phyloP scores from a whole-genome alignment of 2,113 vertebrate species.

The Apodemus sylvaticus region DNA sequence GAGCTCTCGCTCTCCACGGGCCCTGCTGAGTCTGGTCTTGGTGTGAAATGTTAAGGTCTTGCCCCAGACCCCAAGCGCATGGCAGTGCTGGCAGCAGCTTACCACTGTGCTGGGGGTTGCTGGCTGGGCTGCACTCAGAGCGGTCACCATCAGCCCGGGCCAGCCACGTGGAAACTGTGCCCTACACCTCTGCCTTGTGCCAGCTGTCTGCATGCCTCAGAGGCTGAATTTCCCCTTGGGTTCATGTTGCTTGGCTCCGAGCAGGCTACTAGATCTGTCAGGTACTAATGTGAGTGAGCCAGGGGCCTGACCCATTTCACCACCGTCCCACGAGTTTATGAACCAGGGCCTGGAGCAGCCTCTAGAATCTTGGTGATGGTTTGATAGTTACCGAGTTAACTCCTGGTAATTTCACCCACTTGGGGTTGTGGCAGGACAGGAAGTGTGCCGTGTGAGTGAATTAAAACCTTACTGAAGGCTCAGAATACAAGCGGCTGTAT shows the following conservation, averaged over 20 bases:
- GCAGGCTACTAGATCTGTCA: slow-evolving; percentile 37
- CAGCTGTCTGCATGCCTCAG: background rate
- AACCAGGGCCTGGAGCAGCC: background rate
- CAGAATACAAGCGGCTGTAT: background rate
- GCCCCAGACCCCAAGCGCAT: background rate
- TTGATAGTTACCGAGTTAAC: background rate
- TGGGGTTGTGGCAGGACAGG: background rate
- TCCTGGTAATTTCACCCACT: background rate
- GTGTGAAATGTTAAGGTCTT: slow-evolving; percentile 47
- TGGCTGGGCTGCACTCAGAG: background rate
- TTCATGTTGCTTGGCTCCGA: slow-evolving; percentile 58
- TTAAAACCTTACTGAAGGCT: slow-evolving; percentile 1
- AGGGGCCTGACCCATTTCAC: slow-evolving; percentile 49
- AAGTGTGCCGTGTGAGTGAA: background rate
- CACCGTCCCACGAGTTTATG: background rate
- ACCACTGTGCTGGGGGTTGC: background rate
- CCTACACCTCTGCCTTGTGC: background rate
- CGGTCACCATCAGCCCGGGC: background rate
- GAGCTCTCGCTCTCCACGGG: background rate
- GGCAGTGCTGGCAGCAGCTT: background rate
- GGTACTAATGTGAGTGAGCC: slow-evolving; percentile 22
- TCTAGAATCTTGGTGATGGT: background rate
- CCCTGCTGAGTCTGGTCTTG: background rate
- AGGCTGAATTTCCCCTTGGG: slow-evolving; percentile 43
- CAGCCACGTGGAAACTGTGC: slow-evolving; percentile 44